These are phyloP conservation scores for Agrilus mali DNA, from an alignment of 2,888 invertebrate genomes.

Conservation along the genomic window DNA sequence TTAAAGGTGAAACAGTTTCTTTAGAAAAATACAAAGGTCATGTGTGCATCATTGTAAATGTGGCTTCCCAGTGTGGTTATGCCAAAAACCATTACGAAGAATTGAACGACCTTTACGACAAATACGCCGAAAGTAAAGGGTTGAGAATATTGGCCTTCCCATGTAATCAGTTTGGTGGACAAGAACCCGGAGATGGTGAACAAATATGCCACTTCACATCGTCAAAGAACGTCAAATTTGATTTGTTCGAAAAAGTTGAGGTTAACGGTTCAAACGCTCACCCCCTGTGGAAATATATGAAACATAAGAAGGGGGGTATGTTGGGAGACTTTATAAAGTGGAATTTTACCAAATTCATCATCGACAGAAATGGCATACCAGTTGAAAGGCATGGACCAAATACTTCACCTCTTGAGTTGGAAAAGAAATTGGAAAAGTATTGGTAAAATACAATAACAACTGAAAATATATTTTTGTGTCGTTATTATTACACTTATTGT, in stretches of 20 bases:
- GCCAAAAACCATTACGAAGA: conserved; percentile 75
- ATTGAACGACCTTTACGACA: conserved; percentile 60
- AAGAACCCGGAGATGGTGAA: conserved; percentile 52
- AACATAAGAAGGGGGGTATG: conserved; percentile 40
- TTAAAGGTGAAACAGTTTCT: conserved; percentile 69
- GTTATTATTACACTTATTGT: too few relatives aligned
- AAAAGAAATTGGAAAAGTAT: conserved; percentile 26
- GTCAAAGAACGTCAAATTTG: conserved; percentile 52
- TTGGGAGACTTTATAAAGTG: conserved; percentile 63
- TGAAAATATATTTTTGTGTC: too few relatives aligned
- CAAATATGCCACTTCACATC: conserved; percentile 51
- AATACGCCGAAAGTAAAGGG: conserved; percentile 60
- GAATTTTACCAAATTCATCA: conserved; percentile 81
- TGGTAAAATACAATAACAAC: conserved; percentile 15
- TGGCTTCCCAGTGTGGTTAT: conserved; percentile 77
- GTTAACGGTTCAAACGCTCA: conserved; percentile 54
- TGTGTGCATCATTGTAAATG: conserved; percentile 78
- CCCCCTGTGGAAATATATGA: conserved; percentile 55
- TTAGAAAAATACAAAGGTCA: conserved; percentile 70
- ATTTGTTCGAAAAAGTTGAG: conserved; percentile 59
- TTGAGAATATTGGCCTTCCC: conserved; percentile 72
- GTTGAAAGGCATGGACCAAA: conserved; percentile 52
- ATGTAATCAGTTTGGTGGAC: conserved; percentile 71
- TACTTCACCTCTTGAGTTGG: conserved; percentile 27
- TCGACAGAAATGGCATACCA: conserved; percentile 59